Evolutionary conservation across 92 coral and sea anemone genomes (phyloP), one percentile per base, ranked within the genome.

Genomic region (Blastomussa wellsi): DNA sequence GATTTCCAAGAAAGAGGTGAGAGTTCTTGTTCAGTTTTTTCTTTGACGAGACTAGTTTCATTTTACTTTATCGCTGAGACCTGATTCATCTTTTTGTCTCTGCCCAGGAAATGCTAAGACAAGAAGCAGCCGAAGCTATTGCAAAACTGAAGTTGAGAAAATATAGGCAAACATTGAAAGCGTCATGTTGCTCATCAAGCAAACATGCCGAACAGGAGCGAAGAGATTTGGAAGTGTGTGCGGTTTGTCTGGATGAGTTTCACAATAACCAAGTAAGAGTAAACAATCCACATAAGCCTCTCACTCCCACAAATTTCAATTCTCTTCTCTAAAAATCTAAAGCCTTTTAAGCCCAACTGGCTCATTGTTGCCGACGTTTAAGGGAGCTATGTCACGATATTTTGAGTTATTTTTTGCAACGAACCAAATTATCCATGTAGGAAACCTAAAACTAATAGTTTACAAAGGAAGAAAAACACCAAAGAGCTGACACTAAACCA

Each of bases 181-280:
- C 26, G 52, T 60, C 57, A 68, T 35, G 42, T 55, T 41, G 81
- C 75, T 75, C 52, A 52, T 68, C 60, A 14, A 19, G 22, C 0
- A 52, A 37, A 24, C 70, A 35, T 24, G 28, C 19, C 20, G 78
- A 82, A 11, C 77, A 20, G 68, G 86, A 64, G 59, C 81, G 51
- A 53, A 87, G 79, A 42, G 79, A 90, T 6, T 28, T 80, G 2
- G 93, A 90, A 51, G 66, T 90, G 68, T 90, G 93, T 48, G 93
- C 93, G 1, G 90, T 90, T 69, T 87, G 93, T 78, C 33, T 87
- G 15, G 93, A 90, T 81, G 90, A 87, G 55, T 90, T 86, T 55
- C 84, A 38, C 5, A 80, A 82, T 70, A 90, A 87, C 80, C 93
- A 90, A 90, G 93, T 90, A 74, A 38, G 53, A 47, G 31, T 51